These are phyloP conservation scores for Drosophila nikananu DNA, from an alignment of 1,140 invertebrate genomes.

Conservation along the genomic window DNA sequence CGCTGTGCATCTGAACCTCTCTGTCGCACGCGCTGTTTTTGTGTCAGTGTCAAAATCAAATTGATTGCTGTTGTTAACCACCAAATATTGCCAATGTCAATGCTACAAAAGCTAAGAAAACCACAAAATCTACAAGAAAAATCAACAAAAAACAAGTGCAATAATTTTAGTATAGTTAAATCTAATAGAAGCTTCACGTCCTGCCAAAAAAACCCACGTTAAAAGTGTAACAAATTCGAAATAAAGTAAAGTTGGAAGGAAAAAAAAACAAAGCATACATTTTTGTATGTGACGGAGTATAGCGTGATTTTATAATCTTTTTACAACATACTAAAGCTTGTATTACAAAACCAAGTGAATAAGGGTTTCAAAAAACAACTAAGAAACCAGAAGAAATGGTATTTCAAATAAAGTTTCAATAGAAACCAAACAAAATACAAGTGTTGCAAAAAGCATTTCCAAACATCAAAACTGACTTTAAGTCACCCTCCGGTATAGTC, in stretches of 20 bases:
- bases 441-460: background rate
- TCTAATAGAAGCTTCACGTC: conserved; percentile 10
- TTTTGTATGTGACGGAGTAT: background rate
- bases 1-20: background rate
- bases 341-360: conserved; percentile 8
- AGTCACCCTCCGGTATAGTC: conserved; percentile 10
- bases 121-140: background rate
- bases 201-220: conserved; percentile 20
- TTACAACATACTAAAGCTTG: conserved; percentile 21
- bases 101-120: conserved; percentile 19
- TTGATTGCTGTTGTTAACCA: conserved; percentile 35
- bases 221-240: background rate
- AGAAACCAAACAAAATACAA: background rate
- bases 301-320: conserved; percentile 29
- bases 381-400: background rate
- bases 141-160: conserved; percentile 20
- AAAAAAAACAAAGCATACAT: background rate
- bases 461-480: background rate
- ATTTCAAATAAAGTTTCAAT: background rate
- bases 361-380: conserved; percentile 15
- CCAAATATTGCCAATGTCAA: conserved; percentile 45
- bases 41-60: conserved; percentile 47
- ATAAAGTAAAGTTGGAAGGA: conserved; percentile 1
- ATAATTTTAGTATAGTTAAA: conserved; percentile 17
- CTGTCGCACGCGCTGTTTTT: conserved; percentile 39